A percentile compares a stretch with the other conserved stretches of the same genome.
These are phyloP conservation scores for Chalcis sispes DNA, from an alignment of 2,888 invertebrate genomes.

Conservation along the genomic window DNA sequence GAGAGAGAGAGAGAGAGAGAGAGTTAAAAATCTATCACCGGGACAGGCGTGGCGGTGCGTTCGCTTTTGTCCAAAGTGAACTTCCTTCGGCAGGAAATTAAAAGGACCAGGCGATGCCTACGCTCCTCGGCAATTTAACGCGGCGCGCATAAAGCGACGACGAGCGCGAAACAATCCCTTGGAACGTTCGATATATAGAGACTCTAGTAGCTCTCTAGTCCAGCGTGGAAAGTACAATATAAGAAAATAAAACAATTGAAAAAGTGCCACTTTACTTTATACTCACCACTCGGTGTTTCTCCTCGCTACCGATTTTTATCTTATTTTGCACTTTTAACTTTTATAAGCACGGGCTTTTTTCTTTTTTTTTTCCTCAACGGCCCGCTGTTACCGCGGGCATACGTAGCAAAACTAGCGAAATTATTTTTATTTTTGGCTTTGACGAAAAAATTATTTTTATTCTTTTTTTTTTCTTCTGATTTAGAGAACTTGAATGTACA, in stretches of 20 bases:
- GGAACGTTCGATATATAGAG: too few relatives aligned
- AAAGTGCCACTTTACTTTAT: slow-evolving; percentile 31
- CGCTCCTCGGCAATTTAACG: slow-evolving; percentile 44
- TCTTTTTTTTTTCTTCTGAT: too few relatives aligned
- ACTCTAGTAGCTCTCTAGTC: slow-evolving; percentile 7
- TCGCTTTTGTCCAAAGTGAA: too few relatives aligned
- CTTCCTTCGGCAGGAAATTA: slow-evolving; percentile 54
- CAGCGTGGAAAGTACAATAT: too few relatives aligned
- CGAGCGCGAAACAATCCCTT: too few relatives aligned
- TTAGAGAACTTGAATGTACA: too few relatives aligned
- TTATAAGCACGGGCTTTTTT: background rate
- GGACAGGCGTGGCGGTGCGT: slow-evolving; percentile 46
- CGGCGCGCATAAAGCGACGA: slow-evolving; percentile 22
- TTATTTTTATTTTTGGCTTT: too few relatives aligned
- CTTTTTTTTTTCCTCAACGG: background rate
- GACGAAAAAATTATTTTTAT: too few relatives aligned
- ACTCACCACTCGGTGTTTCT: slow-evolving; percentile 10
- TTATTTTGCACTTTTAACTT: background rate
- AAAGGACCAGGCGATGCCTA: slow-evolving; percentile 51
- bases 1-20: background rate
- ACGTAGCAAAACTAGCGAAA: too few relatives aligned
- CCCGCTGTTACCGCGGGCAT: too few relatives aligned
- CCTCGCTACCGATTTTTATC: slow-evolving; percentile 8
- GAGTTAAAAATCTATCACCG: background rate
- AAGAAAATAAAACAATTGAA: slow-evolving; percentile 32